Evolutionary conservation across 2,797 vertebrate species (phyloP).

Genomic region (Hippopotamyrus pictus): DNA sequence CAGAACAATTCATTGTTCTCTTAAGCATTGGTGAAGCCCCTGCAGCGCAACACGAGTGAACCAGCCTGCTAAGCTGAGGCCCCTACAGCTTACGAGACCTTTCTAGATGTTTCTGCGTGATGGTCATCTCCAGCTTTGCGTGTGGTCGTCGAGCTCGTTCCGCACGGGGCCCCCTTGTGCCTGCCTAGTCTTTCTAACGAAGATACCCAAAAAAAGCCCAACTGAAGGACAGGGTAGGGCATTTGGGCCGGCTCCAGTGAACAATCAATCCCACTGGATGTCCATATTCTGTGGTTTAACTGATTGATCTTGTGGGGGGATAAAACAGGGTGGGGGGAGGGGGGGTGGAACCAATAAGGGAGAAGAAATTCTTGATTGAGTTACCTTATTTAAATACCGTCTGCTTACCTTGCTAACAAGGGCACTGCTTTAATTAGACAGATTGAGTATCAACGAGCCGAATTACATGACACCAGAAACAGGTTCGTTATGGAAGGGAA

Average conservation of each 20-base stretch:
- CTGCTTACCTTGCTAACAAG: neutral
- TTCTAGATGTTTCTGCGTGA: neutral
- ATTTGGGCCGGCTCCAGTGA: neutral
- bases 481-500: neutral
- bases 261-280: neutral
- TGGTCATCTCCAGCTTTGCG: neutral
- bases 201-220: neutral
- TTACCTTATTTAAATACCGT: neutral
- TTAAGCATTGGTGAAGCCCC: too few relatives aligned
- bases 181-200: neutral
- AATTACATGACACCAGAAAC: neutral
- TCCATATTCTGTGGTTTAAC: neutral
- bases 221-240: neutral
- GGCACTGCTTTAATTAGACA: conserved; percentile 9
- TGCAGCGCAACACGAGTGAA: neutral
- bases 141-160: neutral
- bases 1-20: neutral
- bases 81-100: neutral
- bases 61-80: neutral
- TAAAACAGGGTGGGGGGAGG: neutral
- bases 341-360: neutral
- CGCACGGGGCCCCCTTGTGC: neutral
- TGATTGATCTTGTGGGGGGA: neutral
- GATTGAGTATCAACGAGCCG: neutral
- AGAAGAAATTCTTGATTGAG: neutral